A percentile compares a stretch with the other conserved stretches of the same genome.
phyloP scores from a whole-genome alignment of 1,140 invertebrate genomes.

The Tigriopus japonicus region DNA sequence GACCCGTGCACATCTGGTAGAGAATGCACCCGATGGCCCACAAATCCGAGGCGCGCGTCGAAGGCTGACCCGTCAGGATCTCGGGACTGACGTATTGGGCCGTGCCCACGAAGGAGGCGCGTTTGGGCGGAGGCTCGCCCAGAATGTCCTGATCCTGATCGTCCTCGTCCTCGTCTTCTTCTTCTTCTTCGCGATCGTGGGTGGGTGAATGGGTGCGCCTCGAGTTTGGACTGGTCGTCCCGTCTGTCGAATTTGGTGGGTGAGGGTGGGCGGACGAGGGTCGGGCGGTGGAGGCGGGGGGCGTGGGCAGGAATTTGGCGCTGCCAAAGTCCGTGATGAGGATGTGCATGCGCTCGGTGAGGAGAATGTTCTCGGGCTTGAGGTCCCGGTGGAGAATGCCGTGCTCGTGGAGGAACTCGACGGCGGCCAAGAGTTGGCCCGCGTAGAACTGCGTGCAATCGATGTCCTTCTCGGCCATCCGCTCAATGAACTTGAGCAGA shows the following conservation, averaged over 20 bases:
- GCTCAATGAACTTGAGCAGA: conserved; percentile 6
- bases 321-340: conserved; percentile 95
- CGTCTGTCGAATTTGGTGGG: no score
- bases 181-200: conserved; percentile 16
- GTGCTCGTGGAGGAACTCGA: conserved; percentile 76
- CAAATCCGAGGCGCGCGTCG: conserved; percentile 67
- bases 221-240: no score
- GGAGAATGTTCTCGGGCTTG: conserved; percentile 42
- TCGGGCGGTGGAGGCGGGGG: no score
- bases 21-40: conserved; percentile 96
- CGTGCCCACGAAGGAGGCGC: conserved; percentile 91
- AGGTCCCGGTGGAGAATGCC: conserved; percentile 70
- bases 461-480: conserved; percentile 41
- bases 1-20: conserved; percentile 86
- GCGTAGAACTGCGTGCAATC: conserved; percentile 79
- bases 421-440: conserved; percentile 71
- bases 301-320: conserved; percentile 49
- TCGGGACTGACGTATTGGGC: conserved; percentile 98
- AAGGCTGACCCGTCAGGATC: conserved; percentile 58
- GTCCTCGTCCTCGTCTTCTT: background rate
- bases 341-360: conserved; percentile 86
- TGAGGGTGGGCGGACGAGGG: no score
- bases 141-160: background rate
- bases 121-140: conserved; percentile 23
- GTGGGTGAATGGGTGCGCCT: no score